phyloP scores from a whole-genome alignment of 2,113 vertebrate genomes.

The Hypomesus transpacificus region DNA sequence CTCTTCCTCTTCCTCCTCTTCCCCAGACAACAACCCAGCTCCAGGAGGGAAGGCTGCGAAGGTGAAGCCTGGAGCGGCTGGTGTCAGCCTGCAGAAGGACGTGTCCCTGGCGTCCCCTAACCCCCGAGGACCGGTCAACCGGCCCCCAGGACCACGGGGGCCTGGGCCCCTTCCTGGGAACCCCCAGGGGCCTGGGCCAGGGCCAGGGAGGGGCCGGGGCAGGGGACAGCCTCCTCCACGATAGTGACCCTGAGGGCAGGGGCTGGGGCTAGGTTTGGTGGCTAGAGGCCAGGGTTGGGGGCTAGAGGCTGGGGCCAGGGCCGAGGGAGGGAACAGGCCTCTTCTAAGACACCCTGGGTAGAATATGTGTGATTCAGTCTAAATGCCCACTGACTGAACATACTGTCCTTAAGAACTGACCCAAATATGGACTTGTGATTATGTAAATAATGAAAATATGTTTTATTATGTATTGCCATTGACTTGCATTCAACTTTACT shows the following conservation, averaged over 20 bases:
- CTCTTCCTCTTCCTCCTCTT: neutral
- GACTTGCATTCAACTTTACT: too few species aligned
- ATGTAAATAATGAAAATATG: too few species aligned
- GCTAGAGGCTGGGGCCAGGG: too few species aligned
- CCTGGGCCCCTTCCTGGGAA: constrained; percentile 49
- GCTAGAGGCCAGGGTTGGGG: too few species aligned
- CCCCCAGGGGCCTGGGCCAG: constrained; percentile 26
- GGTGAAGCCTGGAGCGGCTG: constrained; percentile 57
- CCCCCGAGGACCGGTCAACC: constrained; percentile 57
- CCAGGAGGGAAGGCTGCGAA: constrained; percentile 60
- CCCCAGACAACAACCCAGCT: constrained; percentile 58
- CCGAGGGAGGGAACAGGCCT: too few species aligned
- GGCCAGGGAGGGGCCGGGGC: constrained; percentile 48
- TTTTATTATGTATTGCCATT: too few species aligned
- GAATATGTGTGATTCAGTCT: too few species aligned
- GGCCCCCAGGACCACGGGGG: constrained; percentile 42
- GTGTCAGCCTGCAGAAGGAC: constrained; percentile 63
- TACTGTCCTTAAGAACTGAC: too few species aligned
- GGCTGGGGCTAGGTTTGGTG: too few species aligned
- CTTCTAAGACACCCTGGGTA: too few species aligned
- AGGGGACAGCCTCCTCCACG: constrained; percentile 47
- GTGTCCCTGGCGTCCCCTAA: constrained; percentile 56
- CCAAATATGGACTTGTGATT: too few species aligned
- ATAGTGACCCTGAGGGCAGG: neutral
- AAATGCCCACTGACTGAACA: too few species aligned